A percentile compares a stretch with the other conserved stretches of the same genome.
phyloP scores from a whole-genome alignment of 2,113 vertebrate species.

The Istiophorus platypterus region DNA sequence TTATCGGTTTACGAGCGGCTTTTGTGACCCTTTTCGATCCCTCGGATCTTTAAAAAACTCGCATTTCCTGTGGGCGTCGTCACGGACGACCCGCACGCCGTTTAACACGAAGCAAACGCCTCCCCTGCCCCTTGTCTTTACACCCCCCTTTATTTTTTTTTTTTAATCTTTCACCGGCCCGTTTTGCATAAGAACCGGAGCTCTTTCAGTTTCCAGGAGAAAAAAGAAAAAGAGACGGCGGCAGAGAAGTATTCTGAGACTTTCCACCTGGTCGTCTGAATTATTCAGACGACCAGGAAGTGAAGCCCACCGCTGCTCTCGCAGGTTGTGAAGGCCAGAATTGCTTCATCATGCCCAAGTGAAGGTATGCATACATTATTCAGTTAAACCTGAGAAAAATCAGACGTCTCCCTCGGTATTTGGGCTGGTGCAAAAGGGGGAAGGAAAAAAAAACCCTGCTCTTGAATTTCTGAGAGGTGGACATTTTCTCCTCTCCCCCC shows the following conservation, averaged over 20 bases:
- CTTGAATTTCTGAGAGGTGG: slow-evolving; percentile 89
- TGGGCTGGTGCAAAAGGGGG: slow-evolving; percentile 59
- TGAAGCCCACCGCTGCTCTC: slow-evolving; percentile 76
- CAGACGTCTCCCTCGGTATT: slow-evolving; percentile 88
- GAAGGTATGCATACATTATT: slow-evolving; percentile 98
- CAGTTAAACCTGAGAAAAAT: slow-evolving; percentile 93
- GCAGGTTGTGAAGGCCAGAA: slow-evolving; percentile 94
- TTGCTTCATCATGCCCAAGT: slow-evolving; percentile 97
- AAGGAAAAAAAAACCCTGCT: slow-evolving; percentile 47
- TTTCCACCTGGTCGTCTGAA: slow-evolving; percentile 95
- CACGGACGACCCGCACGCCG: neutral
- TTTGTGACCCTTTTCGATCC: slow-evolving; percentile 32
- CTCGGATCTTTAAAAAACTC: slow-evolving; percentile 14
- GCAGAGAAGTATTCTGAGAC: slow-evolving; percentile 83
- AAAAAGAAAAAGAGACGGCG: slow-evolving; percentile 37
- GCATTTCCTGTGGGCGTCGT: slow-evolving; percentile 16
- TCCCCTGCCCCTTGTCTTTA: slow-evolving; percentile 5
- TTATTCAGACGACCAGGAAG: slow-evolving; percentile 95
- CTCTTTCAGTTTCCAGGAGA: slow-evolving; percentile 10
- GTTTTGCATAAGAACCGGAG: slow-evolving; percentile 55
- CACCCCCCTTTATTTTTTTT: no score
- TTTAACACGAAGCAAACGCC: neutral
- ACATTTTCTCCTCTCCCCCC: slow-evolving; percentile 47
- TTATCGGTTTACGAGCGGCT: neutral
- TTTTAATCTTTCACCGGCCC: slow-evolving; percentile 56